Base-by-base conservation (phyloP, 2,113 vertebrate species). In the Ammodytes marinus region DNA sequence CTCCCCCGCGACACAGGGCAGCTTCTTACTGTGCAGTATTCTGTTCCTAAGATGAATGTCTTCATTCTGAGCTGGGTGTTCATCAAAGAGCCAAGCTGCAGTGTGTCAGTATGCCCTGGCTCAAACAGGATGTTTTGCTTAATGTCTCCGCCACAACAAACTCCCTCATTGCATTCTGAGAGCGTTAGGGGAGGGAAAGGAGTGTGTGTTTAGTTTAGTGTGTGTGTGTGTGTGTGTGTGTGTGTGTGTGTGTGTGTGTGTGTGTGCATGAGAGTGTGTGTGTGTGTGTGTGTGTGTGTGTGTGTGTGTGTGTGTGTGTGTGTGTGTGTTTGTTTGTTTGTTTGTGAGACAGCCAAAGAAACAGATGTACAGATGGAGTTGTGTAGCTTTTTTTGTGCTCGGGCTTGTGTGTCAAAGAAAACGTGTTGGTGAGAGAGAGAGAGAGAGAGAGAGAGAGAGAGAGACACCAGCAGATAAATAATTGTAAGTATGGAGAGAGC, bases 91-190 rank as follows among this genome's bases (percentile, higher is more conserved):
- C 1, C 9, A 5, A 35, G 14, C 55, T 40, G 19, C 69, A 60
- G 66, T 50, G 61, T 84, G 81, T 79, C 74, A 70, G 46, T 61
- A 9, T 59, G 49, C 69, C 60, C 47, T n/a, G 65, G 60, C 84
- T 77, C 47, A 79, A 68, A 52, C 65, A 81, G 67, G 74, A 85
- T 67, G 46, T 67, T 78, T 74, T 69, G 42, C 69, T 71, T 77
- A 79, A 87, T 85, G 68, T 76, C 82, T 60, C 71, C 13, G n/a
- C 79, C 50, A 45, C 43, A 60, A 70, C 53, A 45, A 61, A 64
- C 45, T 79, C 79, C 81, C 73, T 66, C 55, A 53, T 60, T 73
- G 58, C 63, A 54, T 84, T 75, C 72, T 45, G 77, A 84, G 39
- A 60, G 37, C 55, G 50, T 45, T 19, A 9, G 73, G 65, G 55